A percentile compares a stretch with the other conserved stretches of the same genome.
Evolutionary conservation across 2,797 vertebrate genomes (phyloP).

Genomic region (Pseudopleuronectes americanus): DNA sequence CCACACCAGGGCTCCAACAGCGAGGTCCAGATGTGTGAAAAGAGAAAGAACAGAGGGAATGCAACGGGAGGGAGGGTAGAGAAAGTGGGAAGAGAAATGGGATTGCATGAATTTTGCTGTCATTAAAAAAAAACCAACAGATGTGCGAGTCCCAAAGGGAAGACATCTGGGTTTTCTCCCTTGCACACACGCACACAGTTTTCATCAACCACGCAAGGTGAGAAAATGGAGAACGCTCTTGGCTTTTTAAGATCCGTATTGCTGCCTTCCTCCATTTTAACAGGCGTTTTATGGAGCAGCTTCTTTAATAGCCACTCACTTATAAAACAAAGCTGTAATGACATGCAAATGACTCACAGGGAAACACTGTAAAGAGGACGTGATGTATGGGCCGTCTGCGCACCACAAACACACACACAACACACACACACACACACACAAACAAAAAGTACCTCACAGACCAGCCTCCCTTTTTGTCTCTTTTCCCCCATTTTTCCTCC

Average conservation of each 20-base stretch:
- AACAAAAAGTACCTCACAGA: slow-evolving; percentile 15
- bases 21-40: slow-evolving; percentile 83
- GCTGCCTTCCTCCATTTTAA: slow-evolving; percentile 81
- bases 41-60: slow-evolving; percentile 75
- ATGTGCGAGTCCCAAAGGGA: slow-evolving; percentile 90
- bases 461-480: slow-evolving; percentile 14
- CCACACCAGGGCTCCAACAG: slow-evolving; percentile 76
- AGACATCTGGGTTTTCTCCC: slow-evolving; percentile 84
- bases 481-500: slow-evolving; percentile 8
- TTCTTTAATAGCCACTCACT: slow-evolving; percentile 83
- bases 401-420: slow-evolving; percentile 56
- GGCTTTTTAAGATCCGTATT: slow-evolving; percentile 80
- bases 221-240: slow-evolving; percentile 74
- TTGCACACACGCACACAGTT: slow-evolving; percentile 38
- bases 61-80: slow-evolving; percentile 64
- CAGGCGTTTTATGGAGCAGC: slow-evolving; percentile 82
- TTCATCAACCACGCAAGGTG: slow-evolving; percentile 68
- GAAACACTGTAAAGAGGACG: slow-evolving; percentile 83
- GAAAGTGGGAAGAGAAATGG: slow-evolving; percentile 83
- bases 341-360: slow-evolving; percentile 84
- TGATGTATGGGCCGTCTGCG: slow-evolving; percentile 82
- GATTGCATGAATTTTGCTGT: slow-evolving; percentile 87
- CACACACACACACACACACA: slow-evolving; percentile 34
- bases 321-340: slow-evolving; percentile 86
- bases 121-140: slow-evolving; percentile 89